Base-by-base conservation (phyloP, 2,888 invertebrate species). In the Orchesella flavescens region DNA sequence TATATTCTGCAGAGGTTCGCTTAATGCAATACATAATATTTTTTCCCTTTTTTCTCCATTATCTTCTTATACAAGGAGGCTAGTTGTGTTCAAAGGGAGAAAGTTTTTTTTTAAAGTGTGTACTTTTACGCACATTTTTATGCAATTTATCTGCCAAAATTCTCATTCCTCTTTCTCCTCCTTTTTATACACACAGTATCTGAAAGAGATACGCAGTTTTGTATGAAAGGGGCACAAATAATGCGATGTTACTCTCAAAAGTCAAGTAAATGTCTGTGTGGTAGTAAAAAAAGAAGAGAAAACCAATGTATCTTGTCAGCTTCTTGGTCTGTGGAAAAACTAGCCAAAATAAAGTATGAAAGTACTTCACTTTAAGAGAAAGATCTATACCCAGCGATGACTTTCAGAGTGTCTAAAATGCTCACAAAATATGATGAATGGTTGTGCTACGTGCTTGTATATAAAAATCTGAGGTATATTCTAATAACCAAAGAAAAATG, bases 71-170 rank as follows among this genome's bases (percentile, higher is more conserved):
- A 49, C 3, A n/a, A 49, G 49, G n/a, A 49, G n/a, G 49, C n/a
- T n/a, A 49, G 49, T 7, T 34, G 34, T 34, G 7, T 34, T 34
- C 34, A 34, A 34, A 34, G 3, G 3, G 17, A 59, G 17, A 59
- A 3, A n/a, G n/a, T n/a, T n/a, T 17, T 71, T 71, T 10, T 71
- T 34, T 24, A 7, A 46, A 15, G 63, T 21, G 43, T 15, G 23
- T 69, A 59, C 59, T 66, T 80, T 75, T 75, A 75, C 72, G 69
- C 79, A 80, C 79, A 75, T 77, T 84, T 80, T 71, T 73, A 59
- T 78, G 78, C 83, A 77, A 78, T 83, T 69, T 83, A 83, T 78
- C 74, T 78, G 63, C 77, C 73, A 77, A 77, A 46, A 69, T 43
- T 55, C 44, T 66, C 65, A 61, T 68, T 34, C 68, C 66, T 21